Evolutionary conservation across 2,113 vertebrate species (phyloP), one percentile per base, ranked within the genome.

Genomic region (Myrmecophaga tridactyla): DNA sequence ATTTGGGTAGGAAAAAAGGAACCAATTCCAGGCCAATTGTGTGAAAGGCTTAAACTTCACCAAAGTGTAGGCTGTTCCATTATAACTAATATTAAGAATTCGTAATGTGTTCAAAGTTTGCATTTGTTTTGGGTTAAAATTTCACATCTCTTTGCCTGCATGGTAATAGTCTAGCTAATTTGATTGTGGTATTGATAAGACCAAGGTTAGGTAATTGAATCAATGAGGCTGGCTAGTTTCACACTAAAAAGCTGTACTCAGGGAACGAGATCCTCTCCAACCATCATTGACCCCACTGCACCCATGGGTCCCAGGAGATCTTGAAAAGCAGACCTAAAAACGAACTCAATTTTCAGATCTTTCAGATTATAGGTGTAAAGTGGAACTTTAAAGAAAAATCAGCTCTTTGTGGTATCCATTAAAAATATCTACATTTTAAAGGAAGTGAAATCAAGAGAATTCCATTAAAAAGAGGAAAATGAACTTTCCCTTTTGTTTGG

Each of bases 121-220:
- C 10, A 15, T 89, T 89, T 93, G 60, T 93, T 93, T 86, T 10
- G 4, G 18, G 27, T 92, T 92, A 53, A 90, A 93, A 81, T 81
- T 39, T 84, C 43, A 34, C 60, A 96, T 46, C n/a, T 91, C 67
- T 89, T 90, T 93, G 7, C 78, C 56, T 78, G 41, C 8, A 34
- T 90, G 43, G 18, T 48, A 92, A 73, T 73, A 77, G 65, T 85
- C 17, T 65, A 81, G 43, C 70, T 95, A 92, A 92, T 90, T 87
- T 93, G 43, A 96, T 93, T 86, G 43, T 63, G 53, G 53, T 60
- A 41, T 96, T 92, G 90, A 95, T 89, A 88, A 94, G 81, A 51
- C 48, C 81, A 84, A 20, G 6, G 81, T 67, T 53, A 95, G 25
- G 41, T 72, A 75, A 89, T 96, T 48, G 36, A 11, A 60, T 87